These are phyloP conservation scores for Gnathonemus longibarbis DNA, from an alignment of 2,113 vertebrate genomes.

Conservation along the genomic window DNA sequence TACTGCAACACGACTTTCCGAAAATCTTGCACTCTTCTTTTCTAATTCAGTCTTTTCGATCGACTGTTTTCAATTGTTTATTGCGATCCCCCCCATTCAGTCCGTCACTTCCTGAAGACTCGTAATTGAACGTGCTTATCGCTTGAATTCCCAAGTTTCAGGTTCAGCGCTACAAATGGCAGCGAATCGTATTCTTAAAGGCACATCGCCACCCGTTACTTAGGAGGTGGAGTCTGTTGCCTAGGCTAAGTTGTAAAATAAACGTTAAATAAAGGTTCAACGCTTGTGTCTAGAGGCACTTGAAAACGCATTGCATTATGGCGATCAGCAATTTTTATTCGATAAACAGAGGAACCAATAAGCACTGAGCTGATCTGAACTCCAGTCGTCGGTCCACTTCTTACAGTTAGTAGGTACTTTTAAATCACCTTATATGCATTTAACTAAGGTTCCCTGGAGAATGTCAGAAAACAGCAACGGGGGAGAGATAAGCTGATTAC, in stretches of 20 bases:
- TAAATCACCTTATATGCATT: neutral
- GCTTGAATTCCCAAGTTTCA: constrained; percentile 23
- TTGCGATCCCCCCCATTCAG: constrained; percentile 42
- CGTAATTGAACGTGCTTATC: constrained; percentile 47
- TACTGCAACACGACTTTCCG: neutral
- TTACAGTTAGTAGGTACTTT: neutral
- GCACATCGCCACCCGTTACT: constrained; percentile 28
- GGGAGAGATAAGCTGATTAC: neutral
- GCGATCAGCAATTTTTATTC: neutral
- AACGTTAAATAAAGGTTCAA: neutral
- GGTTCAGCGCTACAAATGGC: constrained; percentile 39
- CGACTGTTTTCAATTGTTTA: neutral
- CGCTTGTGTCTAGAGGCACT: neutral
- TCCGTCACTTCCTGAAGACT: constrained; percentile 77
- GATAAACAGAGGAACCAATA: neutral
- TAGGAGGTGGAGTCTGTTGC: neutral
- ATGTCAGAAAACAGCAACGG: neutral
- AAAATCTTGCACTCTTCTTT: neutral
- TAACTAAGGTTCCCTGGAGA: neutral
- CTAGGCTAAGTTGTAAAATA: neutral
- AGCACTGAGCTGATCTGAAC: neutral
- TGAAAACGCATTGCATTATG: neutral
- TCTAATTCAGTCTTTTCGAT: neutral
- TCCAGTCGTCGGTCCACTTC: neutral
- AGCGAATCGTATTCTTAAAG: constrained; percentile 68